Conservation (phyloP, 2,113 vertebrate species). For the Apeltes quadracus region DNA sequence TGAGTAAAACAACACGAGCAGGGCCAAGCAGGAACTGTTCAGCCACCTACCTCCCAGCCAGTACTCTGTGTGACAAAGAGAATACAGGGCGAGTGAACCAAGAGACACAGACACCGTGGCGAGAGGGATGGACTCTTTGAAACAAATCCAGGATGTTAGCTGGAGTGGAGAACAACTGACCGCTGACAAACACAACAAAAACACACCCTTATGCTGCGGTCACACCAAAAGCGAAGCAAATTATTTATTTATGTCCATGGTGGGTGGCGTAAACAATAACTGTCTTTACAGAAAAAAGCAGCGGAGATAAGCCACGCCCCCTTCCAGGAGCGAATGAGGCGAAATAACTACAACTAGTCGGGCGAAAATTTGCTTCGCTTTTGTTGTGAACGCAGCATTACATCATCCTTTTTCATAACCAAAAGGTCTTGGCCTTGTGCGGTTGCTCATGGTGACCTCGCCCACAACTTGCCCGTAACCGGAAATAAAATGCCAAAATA, state of each 20-base stretch:
- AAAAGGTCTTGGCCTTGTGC: neutral
- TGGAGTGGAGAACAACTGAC: slow-evolving; percentile 25
- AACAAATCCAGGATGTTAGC: slow-evolving; percentile 28
- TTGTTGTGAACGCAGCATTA: no score
- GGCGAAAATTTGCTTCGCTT: no score
- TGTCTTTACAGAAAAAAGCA: no score
- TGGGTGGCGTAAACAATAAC: no score
- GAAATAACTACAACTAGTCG: no score
- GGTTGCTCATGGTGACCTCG: slow-evolving; percentile 35
- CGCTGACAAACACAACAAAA: neutral
- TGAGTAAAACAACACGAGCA: slow-evolving; percentile 68
- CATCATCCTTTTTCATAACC: neutral
- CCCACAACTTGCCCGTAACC: slow-evolving; percentile 12
- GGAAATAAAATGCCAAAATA: slow-evolving; percentile 35
- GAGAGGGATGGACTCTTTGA: slow-evolving; percentile 25
- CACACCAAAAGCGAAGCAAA: no score
- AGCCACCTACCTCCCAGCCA: slow-evolving; percentile 99
- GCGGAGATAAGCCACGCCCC: no score
- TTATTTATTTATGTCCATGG: no score
- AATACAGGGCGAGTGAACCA: slow-evolving; percentile 83
- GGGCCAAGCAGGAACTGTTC: slow-evolving; percentile 92
- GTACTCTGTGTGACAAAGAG: slow-evolving; percentile 99
- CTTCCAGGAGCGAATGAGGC: no score
- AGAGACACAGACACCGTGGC: slow-evolving; percentile 75
- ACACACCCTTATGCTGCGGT: neutral